Percentiles rank a stretch among this genome's conserved stretches.
Evolutionary conservation across 2,888 invertebrate species (phyloP).

Genomic region (Bombylius discolor): DNA sequence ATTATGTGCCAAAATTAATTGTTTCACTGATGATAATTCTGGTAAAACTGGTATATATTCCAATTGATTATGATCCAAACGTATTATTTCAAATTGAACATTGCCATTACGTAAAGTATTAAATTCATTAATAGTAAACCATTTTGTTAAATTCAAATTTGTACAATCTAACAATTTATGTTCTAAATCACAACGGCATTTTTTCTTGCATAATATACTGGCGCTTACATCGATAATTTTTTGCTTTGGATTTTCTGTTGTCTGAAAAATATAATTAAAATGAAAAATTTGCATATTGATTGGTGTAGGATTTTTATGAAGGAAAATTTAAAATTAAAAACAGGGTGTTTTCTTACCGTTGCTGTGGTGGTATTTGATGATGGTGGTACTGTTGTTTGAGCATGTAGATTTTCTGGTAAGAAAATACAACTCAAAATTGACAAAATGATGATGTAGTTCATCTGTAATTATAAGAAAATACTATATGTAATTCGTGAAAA

Average conservation of each 20-base stretch:
- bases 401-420: too few relatives aligned
- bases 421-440: too few relatives aligned
- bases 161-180: slow-evolving; percentile 43
- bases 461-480: too few relatives aligned
- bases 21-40: slow-evolving; percentile 32
- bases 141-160: slow-evolving; percentile 36
- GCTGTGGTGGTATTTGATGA: too few relatives aligned
- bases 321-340: too few relatives aligned
- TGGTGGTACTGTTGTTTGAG: too few relatives aligned
- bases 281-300: too few relatives aligned
- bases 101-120: slow-evolving; percentile 25
- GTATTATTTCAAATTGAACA: slow-evolving; percentile 24
- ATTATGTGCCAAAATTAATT: slow-evolving; percentile 50
- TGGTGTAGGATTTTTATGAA: too few relatives aligned
- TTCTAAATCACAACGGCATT: slow-evolving; percentile 39
- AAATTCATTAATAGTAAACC: slow-evolving; percentile 46
- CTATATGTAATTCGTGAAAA: too few relatives aligned
- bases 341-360: too few relatives aligned
- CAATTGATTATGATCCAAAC: slow-evolving; percentile 27
- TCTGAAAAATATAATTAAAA: slow-evolving; percentile 6
- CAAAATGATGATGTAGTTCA: too few relatives aligned
- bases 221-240: slow-evolving; percentile 19
- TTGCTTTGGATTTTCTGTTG: slow-evolving; percentile 17
- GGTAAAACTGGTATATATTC: slow-evolving; percentile 38
- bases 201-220: slow-evolving; percentile 37